Base-by-base conservation (phyloP, 2,888 invertebrate species). In the Drosophila gaucha region DNA sequence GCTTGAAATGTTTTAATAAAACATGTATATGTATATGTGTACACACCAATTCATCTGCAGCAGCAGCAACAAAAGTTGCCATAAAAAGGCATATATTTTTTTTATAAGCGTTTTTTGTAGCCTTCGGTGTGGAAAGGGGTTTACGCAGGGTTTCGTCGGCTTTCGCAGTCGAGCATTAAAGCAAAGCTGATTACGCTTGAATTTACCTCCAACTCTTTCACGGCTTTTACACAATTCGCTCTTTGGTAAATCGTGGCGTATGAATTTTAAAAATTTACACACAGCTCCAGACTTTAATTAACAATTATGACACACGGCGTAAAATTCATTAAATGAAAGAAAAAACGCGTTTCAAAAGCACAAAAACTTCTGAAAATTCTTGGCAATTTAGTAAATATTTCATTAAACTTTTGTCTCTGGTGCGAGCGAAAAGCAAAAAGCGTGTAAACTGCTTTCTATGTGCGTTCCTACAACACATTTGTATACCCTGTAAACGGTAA, bases 1-100 rank as follows among this genome's bases (percentile, higher is more conserved):
- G 39, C 38, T 46, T 16, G 46, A 64, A 67, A 79, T 79, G 55
- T 68, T 83, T 83, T 71, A 67, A 79, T 83, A 79, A 83, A 79
- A 31, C 31, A 46, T 46, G n/a, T 76, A 52, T 51, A 66, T 57
- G 22, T 36, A n/a, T n/a, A n/a, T n/a, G n/a, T n/a, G n/a, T n/a
- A n/a, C 35, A 36, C 51, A 35, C 36, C 9, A 54, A 50, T 16
- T 39, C 31, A 33, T 30, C 14, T n/a, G 30, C 35, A 14, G n/a
- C 41, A 31, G 31, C 44, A 31, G 38, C 46, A 43, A 36, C 44
- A 62, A 49, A 54, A 62, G 56, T 54, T 52, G 50, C 65, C 57
- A 60, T 66, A 67, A 77, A 78, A 73, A 59, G 55, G 35, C 55
- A 60, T 60, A 57, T 58, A 39, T 70, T 76, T 46, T 44, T 44